These are phyloP conservation scores for Hipposideros armiger DNA, from an alignment of 2,113 vertebrate species.

Conservation along the genomic window DNA sequence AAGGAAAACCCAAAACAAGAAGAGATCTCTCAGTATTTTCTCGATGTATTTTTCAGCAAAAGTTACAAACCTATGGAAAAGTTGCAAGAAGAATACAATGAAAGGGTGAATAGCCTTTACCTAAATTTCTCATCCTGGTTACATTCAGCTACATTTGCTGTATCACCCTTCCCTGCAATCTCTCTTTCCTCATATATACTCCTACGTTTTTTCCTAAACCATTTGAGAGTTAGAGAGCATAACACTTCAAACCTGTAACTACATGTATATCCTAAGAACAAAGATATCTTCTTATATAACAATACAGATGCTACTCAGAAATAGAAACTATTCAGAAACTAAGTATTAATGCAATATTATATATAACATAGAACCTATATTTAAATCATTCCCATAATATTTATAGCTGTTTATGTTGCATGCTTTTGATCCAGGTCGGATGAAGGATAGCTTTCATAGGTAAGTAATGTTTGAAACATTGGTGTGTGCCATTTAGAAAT, in stretches of 20 bases:
- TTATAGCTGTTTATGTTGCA: background rate
- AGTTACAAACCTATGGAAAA: background rate
- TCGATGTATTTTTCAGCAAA: background rate
- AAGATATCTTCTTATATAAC: background rate
- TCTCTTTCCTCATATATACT: background rate
- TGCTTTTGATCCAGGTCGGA: background rate
- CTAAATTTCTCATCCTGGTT: background rate
- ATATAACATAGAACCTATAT: background rate
- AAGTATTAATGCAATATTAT: background rate
- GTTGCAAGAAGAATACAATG: background rate
- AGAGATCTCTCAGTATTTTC: background rate
- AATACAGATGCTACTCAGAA: background rate
- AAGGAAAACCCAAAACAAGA: background rate
- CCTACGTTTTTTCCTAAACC: background rate
- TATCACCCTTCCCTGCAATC: background rate
- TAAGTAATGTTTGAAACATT: background rate
- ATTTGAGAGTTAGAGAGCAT: background rate
- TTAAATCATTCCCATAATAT: constrained; percentile 4
- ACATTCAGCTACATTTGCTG: background rate
- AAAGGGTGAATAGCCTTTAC: background rate
- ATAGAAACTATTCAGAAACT: background rate
- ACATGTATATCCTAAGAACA: background rate
- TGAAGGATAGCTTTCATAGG: background rate
- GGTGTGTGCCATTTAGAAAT: background rate
- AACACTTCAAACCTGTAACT: background rate